These are phyloP conservation scores for Empidonax traillii DNA, from an alignment of 2,113 vertebrate species.

Conservation along the genomic window DNA sequence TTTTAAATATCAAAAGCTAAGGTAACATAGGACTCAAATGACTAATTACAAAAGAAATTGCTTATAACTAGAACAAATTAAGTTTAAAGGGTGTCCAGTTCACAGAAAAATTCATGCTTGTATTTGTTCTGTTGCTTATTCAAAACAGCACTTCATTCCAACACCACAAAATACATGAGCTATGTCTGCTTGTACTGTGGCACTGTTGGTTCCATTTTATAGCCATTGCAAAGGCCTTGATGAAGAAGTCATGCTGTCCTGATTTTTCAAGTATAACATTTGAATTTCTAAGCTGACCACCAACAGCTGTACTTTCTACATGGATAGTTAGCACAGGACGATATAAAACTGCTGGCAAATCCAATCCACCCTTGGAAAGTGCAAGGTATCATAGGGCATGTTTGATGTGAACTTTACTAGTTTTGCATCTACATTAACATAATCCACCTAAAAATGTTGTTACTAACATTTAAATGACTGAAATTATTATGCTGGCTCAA, in stretches of 20 bases:
- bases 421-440: not conserved
- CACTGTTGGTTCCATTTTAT: not conserved
- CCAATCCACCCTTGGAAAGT: not conserved
- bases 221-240: not conserved
- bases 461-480: not conserved
- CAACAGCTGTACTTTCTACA: constrained; percentile 16
- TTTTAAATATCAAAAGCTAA: not conserved
- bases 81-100: not conserved
- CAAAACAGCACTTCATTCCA: not conserved
- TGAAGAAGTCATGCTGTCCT: not conserved
- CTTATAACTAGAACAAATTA: not conserved
- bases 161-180: not conserved
- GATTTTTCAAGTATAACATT: not conserved
- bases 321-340: not conserved
- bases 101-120: not conserved
- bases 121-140: not conserved
- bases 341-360: constrained; percentile 6
- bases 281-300: constrained; percentile 45
- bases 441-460: not conserved
- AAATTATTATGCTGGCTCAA: not conserved
- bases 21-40: not conserved
- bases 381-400: not conserved
- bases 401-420: not conserved
- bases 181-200: not conserved
- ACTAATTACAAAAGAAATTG: not conserved